A percentile compares a stretch with the other conserved stretches of the same genome.
These are phyloP conservation scores for Parascotia fuliginaria DNA, from an alignment of 2,888 invertebrate genomes.

Conservation along the genomic window DNA sequence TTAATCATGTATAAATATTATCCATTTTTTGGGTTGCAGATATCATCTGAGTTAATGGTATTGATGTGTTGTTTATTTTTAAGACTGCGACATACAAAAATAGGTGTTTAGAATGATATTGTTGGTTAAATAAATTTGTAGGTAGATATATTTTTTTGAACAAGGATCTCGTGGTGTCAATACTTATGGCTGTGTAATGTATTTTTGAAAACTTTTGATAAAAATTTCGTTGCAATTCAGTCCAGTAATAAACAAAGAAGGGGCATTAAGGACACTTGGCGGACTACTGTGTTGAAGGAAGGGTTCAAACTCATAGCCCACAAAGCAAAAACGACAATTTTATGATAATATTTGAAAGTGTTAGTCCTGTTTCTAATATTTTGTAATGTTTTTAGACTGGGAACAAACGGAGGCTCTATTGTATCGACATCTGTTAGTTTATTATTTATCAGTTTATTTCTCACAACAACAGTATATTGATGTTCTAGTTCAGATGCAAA, in stretches of 20 bases:
- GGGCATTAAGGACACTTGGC: conserved; percentile 10
- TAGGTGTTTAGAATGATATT: conserved; percentile 10
- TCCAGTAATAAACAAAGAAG: conserved; percentile 17
- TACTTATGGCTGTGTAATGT: conserved; percentile 8
- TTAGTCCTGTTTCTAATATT: conserved; percentile 9
- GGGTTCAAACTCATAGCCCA: conserved; percentile 11
- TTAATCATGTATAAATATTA: conserved; percentile 11
- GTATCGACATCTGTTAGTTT: conserved; percentile 7
- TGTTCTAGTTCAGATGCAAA: conserved; percentile 13
- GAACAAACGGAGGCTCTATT: conserved; percentile 13
- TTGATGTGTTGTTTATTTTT: conserved; percentile 3
- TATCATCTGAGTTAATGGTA: conserved; percentile 10
- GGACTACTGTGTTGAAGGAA: conserved; percentile 3
- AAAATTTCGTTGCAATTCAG: conserved; percentile 8
- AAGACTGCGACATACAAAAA: conserved; percentile 11
- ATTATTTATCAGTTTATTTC: conserved; percentile 13
- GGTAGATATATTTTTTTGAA: conserved; percentile 17
- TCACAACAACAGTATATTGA: conserved; percentile 13
- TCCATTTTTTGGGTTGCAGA: conserved; percentile 11
- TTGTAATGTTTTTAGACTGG: conserved; percentile 15
- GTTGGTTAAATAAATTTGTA: conserved; percentile 4
- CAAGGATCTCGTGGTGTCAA: conserved; percentile 13
- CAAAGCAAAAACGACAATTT: conserved; percentile 18
- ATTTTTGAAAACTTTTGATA: conserved; percentile 10
- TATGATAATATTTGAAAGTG: conserved; percentile 8